Evolutionary conservation across 2,888 invertebrate species (phyloP), one percentile per base, ranked within the genome.

Genomic region (Dasypolia templi): DNA sequence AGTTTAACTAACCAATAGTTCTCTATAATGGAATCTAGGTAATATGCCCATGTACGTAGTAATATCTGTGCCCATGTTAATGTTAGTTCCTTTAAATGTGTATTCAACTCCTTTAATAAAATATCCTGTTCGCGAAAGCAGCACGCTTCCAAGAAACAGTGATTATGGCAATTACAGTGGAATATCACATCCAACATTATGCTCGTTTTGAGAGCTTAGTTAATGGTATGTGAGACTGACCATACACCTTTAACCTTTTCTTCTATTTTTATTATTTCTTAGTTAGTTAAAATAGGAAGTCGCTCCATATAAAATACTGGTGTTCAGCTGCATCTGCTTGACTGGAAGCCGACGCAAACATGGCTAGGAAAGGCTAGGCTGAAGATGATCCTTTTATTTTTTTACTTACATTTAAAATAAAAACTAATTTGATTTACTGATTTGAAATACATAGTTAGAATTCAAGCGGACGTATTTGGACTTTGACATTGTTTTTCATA

Each of bases 401-500:
- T n/a, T n/a, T n/a, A n/a, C n/a, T n/a, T n/a, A n/a, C n/a, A n/a
- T n/a, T n/a, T n/a, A n/a, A n/a, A n/a, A n/a, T n/a, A n/a, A n/a
- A n/a, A n/a, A n/a, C 7, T 19, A 42, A 14, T 3, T 0, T n/a
- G 14, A 17, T 58, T 58, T 32, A 3, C 0, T 6, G n/a, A 26
- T 17, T 65, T 19, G 5, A 9, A 42, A 64, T n/a, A n/a, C n/a
- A n/a, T 29, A 9, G n/a, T 26, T 22, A n/a, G 9, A n/a, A 51
- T 49, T 11, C 22, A 49, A 22, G 17, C 26, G n/a, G 35, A 1
- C 6, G 9, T n/a, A 26, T 58, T 58, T 44, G 71, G 72, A 70
- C 75, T 78, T 58, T 51, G 12, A 29, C n/a, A 42, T 78, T 22
- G 78, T 68, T 76, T 63, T 65, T 58, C 14, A 35, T 35, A 3